These are phyloP conservation scores for Ophion obscuratus DNA, from an alignment of 2,888 invertebrate species.

Conservation along the genomic window DNA sequence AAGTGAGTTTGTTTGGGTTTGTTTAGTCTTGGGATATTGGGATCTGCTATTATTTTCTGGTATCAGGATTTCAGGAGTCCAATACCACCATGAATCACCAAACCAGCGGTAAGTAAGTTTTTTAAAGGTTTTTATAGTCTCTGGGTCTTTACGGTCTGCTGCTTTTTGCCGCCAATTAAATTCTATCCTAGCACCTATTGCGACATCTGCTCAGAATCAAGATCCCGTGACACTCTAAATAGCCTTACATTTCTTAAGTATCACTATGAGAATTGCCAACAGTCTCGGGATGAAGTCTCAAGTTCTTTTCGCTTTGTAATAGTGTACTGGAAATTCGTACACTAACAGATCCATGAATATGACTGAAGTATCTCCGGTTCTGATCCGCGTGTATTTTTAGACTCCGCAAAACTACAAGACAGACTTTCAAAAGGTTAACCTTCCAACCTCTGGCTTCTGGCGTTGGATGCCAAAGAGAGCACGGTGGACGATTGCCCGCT, in stretches of 20 bases:
- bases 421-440: neutral
- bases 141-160: too few species aligned
- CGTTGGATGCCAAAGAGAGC: conserved; percentile 2
- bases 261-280: neutral
- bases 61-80: too few species aligned
- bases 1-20: neutral
- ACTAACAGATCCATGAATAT: neutral
- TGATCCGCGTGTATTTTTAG: neutral
- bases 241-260: neutral
- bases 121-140: too few species aligned
- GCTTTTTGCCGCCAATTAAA: too few species aligned
- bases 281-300: neutral
- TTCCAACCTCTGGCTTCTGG: neutral
- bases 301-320: too few species aligned
- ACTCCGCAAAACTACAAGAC: neutral
- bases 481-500: conserved; percentile 17
- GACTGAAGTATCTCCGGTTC: neutral
- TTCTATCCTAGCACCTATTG: too few species aligned
- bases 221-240: neutral
- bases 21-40: too few species aligned
- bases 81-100: too few species aligned
- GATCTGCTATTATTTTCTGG: too few species aligned
- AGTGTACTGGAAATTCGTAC: neutral
- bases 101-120: too few species aligned
- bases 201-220: too few species aligned